Percentiles rank a stretch among this genome's conserved stretches.
Evolutionary conservation across 2,888 invertebrate genomes (phyloP).

Genomic region (Muschampia plurimacula): DNA sequence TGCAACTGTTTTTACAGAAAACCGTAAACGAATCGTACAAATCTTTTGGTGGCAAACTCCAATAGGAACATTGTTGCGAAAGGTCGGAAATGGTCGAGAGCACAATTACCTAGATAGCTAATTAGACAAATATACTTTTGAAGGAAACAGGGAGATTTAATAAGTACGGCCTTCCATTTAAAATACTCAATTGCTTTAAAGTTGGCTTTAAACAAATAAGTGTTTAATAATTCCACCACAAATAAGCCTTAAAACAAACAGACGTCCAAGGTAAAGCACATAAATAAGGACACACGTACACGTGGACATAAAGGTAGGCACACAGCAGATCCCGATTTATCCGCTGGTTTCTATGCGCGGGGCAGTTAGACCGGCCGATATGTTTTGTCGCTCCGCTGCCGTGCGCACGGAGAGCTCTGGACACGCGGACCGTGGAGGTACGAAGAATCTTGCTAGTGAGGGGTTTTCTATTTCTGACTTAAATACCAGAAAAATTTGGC

Average conservation of each 20-base stretch:
- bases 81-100: too few species aligned
- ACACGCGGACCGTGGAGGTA: slow-evolving; percentile 43
- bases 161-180: too few species aligned
- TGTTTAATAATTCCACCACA: neutral
- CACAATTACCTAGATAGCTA: too few species aligned
- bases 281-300: neutral
- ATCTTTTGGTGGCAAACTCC: too few species aligned
- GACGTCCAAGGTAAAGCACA: neutral
- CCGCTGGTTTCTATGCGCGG: slow-evolving; percentile 44
- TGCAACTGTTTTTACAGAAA: too few species aligned
- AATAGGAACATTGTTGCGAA: too few species aligned
- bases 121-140: too few species aligned
- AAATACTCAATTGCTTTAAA: too few species aligned
- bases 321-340: slow-evolving; percentile 40
- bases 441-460: slow-evolving; percentile 36
- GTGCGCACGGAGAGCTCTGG: slow-evolving; percentile 55
- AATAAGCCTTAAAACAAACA: neutral
- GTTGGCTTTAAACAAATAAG: too few species aligned
- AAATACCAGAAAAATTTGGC: too few species aligned
- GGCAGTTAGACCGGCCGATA: slow-evolving; percentile 64
- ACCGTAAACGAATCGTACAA: too few species aligned
- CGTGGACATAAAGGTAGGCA: neutral
- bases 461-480: neutral
- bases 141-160: too few species aligned
- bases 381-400: slow-evolving; percentile 77